Evolutionary conservation across 2,888 invertebrate species (phyloP), one percentile per base, ranked within the genome.

Genomic region (Caenorhabditis wallacei): DNA sequence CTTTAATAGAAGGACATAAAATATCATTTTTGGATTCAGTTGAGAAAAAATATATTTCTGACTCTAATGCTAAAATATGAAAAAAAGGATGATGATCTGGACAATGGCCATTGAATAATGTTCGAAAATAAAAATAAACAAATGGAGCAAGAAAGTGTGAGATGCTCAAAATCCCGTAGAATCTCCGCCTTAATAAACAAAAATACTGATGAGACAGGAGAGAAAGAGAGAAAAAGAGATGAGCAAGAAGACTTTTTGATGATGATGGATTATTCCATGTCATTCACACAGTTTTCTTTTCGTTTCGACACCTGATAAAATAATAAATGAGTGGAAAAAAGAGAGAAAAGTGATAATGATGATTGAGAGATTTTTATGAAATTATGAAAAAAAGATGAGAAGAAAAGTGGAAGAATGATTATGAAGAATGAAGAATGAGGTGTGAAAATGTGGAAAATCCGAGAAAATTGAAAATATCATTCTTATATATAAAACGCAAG

Each of bases 251-350:
- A 8, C 18, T 16, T 26, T 20, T 20, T 30, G 74, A 30, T 51
- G 53, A 76, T 76, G 76, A 76, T 76, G 76, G 76, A 76, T 76
- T 35, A 76, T 53, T 48, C n/a, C 69, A 69, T 76, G 76, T 76
- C 76, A 76, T 76, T 76, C 76, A 68, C 64, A 75, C 59, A 66
- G 66, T 66, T 66, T 66, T 66, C 51, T 68, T 69, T 76, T 69
- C 59, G 48, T 76, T 76, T 69, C 68, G 57, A 76, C 76, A 76
- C 76, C 76, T 76, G 76, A 76, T 76, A 76, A 76, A 68, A 76
- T 61, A 75, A 66, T 66, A 51, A 30, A 53, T 46, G 13, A 26
- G 11, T 30, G 51, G 3, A 26, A 37, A 63, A 53, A n/a, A 53
- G n/a, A n/a, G n/a, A 40, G 61, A 48, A 40, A 46, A 20, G 43